Percentiles rank a stretch among this genome's conserved stretches.
These are phyloP conservation scores for Girardinichthys multiradiatus DNA, from an alignment of 2,113 vertebrate species.

Conservation along the genomic window DNA sequence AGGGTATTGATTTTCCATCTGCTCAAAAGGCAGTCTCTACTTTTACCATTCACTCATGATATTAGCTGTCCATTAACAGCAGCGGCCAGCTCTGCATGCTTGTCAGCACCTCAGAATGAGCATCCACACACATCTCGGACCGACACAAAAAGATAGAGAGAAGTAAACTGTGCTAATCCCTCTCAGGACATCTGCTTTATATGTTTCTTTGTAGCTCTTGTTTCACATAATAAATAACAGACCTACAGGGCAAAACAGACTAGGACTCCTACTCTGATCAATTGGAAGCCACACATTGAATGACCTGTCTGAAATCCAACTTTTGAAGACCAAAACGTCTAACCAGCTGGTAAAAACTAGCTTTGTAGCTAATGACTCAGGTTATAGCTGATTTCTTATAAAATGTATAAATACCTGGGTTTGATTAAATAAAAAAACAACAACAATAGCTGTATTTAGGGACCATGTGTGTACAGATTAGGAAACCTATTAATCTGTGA, in stretches of 20 bases:
- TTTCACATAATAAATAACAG: neutral
- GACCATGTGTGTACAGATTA: neutral
- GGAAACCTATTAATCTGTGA: neutral
- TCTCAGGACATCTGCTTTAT: neutral
- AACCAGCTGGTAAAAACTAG: constrained; percentile 2
- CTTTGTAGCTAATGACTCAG: constrained; percentile 2
- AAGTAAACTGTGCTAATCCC: constrained; percentile 20
- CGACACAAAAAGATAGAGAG: constrained; percentile 7
- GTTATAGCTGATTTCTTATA: neutral
- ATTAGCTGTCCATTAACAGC: constrained; percentile 91
- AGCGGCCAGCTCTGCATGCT: constrained; percentile 77
- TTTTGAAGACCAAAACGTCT: neutral
- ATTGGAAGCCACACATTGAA: neutral
- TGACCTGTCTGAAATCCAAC: neutral
- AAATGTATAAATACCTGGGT: constrained; percentile 2
- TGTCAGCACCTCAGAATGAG: constrained; percentile 65
- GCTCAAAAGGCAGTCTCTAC: constrained; percentile 84
- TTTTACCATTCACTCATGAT: constrained; percentile 90
- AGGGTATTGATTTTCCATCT: constrained; percentile 96
- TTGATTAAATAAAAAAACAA: neutral
- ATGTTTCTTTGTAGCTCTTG: neutral
- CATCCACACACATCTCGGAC: constrained; percentile 8
- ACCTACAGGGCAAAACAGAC: neutral
- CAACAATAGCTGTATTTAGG: constrained; percentile 1
- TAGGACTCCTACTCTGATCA: neutral